Base-by-base conservation (phyloP, 2,113 vertebrate genomes). In the Puffinus mauretanicus region DNA sequence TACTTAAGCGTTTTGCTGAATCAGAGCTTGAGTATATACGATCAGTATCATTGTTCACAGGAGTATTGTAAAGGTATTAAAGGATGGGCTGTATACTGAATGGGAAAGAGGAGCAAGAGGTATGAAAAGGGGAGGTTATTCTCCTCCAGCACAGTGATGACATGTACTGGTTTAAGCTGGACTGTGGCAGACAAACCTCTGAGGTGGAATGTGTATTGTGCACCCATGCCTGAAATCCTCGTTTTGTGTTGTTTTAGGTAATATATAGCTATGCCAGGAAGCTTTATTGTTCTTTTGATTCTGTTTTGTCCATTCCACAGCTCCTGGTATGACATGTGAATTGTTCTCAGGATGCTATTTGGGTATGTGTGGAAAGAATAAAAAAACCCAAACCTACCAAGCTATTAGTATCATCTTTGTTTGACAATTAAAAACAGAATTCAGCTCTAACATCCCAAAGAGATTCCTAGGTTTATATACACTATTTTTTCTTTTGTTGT, bases 181-280 rank as follows among this genome's bases (percentile, higher is more conserved):
- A 66, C 60, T 86, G 58, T 19, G 79, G 70, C 71, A 91, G 61
- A 61, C 16, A 93, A 75, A 82, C 8, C n/a, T 81, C 72, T 83
- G 51, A 87, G 42, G 51, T 49, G 42, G n/a, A 83, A 92, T 29
- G 11, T 27, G 6, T 62, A 54, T 54, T 93, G 52, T 76, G 73
- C 49, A 93, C 32, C 78, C 58, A 69, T 70, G 60, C 57, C 49
- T 86, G 64, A 91, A 97, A 94, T 95, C 38, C 62, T 71, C 8
- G 26, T 65, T 93, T 96, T 72, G 58, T 82, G 51, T 78, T 93
- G 82, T 38, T 95, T 95, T 85, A 93, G 80, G 57, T 55, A 94
- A 42, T 52, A 78, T 15, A 80, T 67, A 94, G 47, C 67, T 91
- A 46, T 93, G 25, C 15, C 57, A 94, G 52, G 36, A 54, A 87